Evolutionary conservation across 2,888 invertebrate genomes (phyloP).

Genomic region (Cephus runcator): DNA sequence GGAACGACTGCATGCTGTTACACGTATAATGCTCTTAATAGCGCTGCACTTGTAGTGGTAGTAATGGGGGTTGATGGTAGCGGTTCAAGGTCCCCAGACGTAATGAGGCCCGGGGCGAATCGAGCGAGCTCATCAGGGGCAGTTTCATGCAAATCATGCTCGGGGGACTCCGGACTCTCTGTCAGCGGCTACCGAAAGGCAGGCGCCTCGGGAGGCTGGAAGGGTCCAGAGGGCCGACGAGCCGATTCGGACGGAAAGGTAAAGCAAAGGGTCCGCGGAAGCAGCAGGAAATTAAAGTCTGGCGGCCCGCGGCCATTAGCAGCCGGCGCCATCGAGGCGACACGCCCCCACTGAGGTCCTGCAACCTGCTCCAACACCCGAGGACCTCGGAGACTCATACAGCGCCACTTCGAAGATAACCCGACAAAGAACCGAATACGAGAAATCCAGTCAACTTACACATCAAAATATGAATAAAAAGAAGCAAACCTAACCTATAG

Average conservation of each 20-base stretch:
- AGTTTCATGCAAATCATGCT: conserved; percentile 51
- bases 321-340: conserved; percentile 66
- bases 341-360: conserved; percentile 62
- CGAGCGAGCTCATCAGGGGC: conserved; percentile 42
- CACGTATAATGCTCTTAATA: conserved; percentile 25
- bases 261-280: conserved; percentile 63
- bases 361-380: conserved; percentile 53
- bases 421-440: neutral
- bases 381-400: neutral
- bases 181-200: conserved; percentile 32
- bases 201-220: conserved; percentile 40
- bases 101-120: conserved; percentile 46
- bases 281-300: conserved; percentile 68
- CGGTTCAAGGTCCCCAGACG: conserved; percentile 15
- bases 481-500: neutral
- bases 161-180: conserved; percentile 11
- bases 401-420: neutral
- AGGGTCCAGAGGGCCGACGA: conserved; percentile 39
- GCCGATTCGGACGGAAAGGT: conserved; percentile 59
- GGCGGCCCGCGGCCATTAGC: conserved; percentile 66
- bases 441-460: neutral
- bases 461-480: neutral
- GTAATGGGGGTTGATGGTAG: neutral
- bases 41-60: neutral
- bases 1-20: neutral